Base-by-base conservation (phyloP, 1,140 invertebrate species). In the Orchesella cincta region DNA sequence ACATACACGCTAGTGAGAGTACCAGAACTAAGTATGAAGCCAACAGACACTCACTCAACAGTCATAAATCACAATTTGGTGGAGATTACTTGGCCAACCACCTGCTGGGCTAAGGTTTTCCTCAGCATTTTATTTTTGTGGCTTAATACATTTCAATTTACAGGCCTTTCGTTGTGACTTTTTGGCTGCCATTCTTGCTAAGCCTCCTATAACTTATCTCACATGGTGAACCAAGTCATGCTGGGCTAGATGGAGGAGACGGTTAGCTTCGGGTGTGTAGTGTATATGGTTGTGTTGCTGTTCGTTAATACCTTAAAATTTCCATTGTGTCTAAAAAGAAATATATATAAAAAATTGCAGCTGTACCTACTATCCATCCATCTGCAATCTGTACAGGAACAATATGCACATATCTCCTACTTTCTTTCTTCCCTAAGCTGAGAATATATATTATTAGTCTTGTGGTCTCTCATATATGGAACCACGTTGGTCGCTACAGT, bases 101-200 rank as follows among this genome's bases (percentile, higher is more conserved):
- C 80, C 80, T 81, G 80, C 80, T 81, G 80, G 78, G 78, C 39
- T 20, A 81, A 75, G 78, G 46, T 79, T 79, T 81, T 77, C 75
- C 78, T 46, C 29, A 33, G 28, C 75, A 77, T 78, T 78, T 81
- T 78, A 77, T 77, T 81, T 79, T 78, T 76, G 54, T 73, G 73
- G 73, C 74, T 81, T 81, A 81, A 81, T 81, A 81, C 78, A 81
- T 81, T 81, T 79, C 80, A 81, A 81, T 81, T 81, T 81, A 75
- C 71, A 20, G 31, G 8, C 72, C 33, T 29, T 51, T 73, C 5
- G 16, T 26, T 73, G 35, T 73, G 71, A 51, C 35, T 36, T 36
- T 36, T 36, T 73, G 34, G 34, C 39, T 73, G 71, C 34, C 71
- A 46, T 39, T 20, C 28, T 20, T 36, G 31, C 62, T 80, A 78